A percentile compares a stretch with the other conserved stretches of the same genome.
phyloP scores from a whole-genome alignment of 2,113 vertebrate species.

The Narcine bancroftii region DNA sequence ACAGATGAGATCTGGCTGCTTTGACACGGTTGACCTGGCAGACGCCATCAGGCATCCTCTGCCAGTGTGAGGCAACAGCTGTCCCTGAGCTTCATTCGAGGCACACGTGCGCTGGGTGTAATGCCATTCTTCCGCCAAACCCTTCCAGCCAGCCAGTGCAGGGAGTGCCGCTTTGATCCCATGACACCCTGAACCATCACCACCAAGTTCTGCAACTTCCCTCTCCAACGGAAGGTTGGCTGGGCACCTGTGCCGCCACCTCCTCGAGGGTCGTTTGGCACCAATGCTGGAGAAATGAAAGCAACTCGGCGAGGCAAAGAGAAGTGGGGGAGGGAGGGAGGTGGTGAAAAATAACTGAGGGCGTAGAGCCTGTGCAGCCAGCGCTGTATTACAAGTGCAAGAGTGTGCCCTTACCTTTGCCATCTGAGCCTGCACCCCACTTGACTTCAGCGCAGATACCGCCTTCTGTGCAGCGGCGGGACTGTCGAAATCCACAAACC shows the following conservation, averaged over 20 bases:
- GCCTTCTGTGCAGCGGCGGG: conserved; percentile 80
- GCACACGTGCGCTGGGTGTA: no score
- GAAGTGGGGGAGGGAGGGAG: background rate
- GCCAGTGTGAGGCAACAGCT: background rate
- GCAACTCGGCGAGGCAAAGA: background rate
- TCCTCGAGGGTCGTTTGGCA: background rate
- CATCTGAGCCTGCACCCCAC: conserved; percentile 87
- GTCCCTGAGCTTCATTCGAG: no score
- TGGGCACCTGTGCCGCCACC: no score
- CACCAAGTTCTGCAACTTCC: background rate
- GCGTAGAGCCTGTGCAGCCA: background rate
- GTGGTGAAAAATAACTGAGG: background rate
- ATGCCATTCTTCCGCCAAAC: no score
- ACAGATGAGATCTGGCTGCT: background rate
- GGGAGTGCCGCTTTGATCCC: background rate
- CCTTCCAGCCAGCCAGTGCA: background rate
- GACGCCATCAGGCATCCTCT: background rate
- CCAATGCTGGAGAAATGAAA: background rate
- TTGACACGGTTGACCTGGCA: background rate
- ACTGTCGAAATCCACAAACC: conserved; percentile 88
- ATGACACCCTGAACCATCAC: background rate
- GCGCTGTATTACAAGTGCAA: conserved; percentile 5
- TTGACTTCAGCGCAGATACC: conserved; percentile 75
- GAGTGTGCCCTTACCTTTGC: conserved; percentile 67
- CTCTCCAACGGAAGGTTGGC: background rate